A percentile compares a stretch with the other conserved stretches of the same genome.
Conservation (phyloP, 2,113 vertebrate species). For the Athene cunicularia region DNA sequence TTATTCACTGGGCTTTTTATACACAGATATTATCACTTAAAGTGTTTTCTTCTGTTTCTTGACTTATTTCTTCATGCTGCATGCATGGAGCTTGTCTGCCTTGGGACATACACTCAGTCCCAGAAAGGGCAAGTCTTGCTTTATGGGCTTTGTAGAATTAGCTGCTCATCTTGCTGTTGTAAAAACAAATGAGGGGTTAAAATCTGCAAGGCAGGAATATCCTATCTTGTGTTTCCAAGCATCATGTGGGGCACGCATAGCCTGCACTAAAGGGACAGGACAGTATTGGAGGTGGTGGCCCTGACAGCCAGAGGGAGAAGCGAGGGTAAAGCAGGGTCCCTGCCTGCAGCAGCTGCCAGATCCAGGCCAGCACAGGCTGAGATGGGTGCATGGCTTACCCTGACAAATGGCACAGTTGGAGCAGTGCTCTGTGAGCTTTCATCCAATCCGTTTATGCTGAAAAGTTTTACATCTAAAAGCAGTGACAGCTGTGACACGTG, state of each 20-base stretch:
- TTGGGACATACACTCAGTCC: rapidly evolving
- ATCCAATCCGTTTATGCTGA: background rate
- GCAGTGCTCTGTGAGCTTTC: background rate
- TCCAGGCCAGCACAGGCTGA: background rate
- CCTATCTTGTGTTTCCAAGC: background rate
- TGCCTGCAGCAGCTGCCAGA: background rate
- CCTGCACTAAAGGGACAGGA: background rate
- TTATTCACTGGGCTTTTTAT: background rate
- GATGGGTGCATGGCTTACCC: background rate
- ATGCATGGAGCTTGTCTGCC: background rate
- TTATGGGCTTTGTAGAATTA: background rate
- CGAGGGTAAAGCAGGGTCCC: rapidly evolving
- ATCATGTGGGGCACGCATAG: background rate
- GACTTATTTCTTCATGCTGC: background rate
- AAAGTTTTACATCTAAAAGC: background rate
- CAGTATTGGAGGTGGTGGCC: rapidly evolving
- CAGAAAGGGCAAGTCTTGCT: background rate
- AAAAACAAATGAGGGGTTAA: background rate
- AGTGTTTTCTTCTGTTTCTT: background rate
- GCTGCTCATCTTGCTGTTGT: background rate
- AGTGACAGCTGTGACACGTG: rapidly evolving
- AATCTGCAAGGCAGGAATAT: background rate
- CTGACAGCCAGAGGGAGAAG: background rate
- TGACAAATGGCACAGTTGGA: rapidly evolving
- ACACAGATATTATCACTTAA: background rate